These are phyloP conservation scores for Tetranychus truncatus DNA, from an alignment of 2,888 invertebrate genomes.

Conservation along the genomic window DNA sequence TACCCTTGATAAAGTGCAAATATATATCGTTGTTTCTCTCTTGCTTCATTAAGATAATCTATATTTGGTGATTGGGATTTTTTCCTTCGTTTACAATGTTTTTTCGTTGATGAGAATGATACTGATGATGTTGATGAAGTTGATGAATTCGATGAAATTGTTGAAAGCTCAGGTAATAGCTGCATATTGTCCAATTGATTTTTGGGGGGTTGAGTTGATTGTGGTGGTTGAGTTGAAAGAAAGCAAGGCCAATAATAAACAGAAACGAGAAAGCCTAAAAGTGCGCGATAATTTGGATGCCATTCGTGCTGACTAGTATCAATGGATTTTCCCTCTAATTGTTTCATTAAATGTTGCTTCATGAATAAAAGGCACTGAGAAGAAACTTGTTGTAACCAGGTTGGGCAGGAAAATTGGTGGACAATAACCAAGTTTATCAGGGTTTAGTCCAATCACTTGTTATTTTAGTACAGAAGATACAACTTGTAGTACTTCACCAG, in stretches of 20 bases:
- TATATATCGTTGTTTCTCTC: not conserved
- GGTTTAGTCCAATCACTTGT: not conserved
- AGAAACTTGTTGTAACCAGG: not conserved
- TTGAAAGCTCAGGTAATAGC: not conserved
- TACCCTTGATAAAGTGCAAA: not conserved
- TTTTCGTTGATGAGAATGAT: not conserved
- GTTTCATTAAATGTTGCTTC: not conserved
- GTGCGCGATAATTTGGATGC: not conserved
- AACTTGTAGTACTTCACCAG: too few relatives aligned
- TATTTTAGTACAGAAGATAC: not conserved
- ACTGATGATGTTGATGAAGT: not conserved
- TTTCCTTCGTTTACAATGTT: not conserved
- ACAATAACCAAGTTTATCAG: not conserved
- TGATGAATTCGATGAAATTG: not conserved
- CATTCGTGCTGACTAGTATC: not conserved
- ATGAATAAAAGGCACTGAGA: not conserved
- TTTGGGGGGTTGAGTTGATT: not conserved
- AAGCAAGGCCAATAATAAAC: not conserved
- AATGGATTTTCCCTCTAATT: not conserved
- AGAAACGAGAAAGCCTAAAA: not conserved
- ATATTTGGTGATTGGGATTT: not conserved
- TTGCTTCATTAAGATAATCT: not conserved
- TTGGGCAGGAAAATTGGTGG: constrained; percentile 1
- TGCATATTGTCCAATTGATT: too few relatives aligned
- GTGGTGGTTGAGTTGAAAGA: not conserved